phyloP scores from a whole-genome alignment of 1,140 invertebrate species.

The Tenebrio molitor region DNA sequence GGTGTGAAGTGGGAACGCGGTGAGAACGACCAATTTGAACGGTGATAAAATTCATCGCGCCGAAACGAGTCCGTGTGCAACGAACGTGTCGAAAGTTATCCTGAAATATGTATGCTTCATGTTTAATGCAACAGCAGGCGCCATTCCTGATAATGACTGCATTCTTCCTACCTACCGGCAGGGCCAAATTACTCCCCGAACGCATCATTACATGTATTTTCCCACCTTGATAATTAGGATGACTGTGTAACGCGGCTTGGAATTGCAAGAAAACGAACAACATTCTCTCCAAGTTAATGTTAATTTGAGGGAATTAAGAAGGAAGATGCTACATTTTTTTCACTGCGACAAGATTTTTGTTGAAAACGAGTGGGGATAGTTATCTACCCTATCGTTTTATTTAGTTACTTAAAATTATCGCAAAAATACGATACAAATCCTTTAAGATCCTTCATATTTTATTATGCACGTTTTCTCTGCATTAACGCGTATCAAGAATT shows the following conservation, averaged over 20 bases:
- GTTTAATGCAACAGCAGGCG: conserved; percentile 52
- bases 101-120: conserved; percentile 52
- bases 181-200: conserved; percentile 56
- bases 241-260: neutral
- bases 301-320: neutral
- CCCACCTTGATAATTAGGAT: conserved; percentile 49
- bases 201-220: conserved; percentile 53
- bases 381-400: too few species aligned
- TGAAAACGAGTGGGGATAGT: too few species aligned
- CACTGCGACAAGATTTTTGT: too few species aligned
- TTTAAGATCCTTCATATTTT: too few species aligned
- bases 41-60: conserved; percentile 48
- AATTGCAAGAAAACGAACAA: conserved; percentile 1
- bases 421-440: too few species aligned
- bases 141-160: conserved; percentile 59
- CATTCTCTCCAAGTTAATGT: neutral
- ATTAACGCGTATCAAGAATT: too few species aligned
- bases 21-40: conserved; percentile 50
- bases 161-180: conserved; percentile 54
- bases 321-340: too few species aligned
- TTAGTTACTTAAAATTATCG: too few species aligned
- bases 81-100: conserved; percentile 46
- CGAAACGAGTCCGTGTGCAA: conserved; percentile 42
- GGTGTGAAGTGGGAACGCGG: conserved; percentile 37
- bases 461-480: too few species aligned